Conservation (phyloP, 2,797 vertebrate species). For the Luscinia luscinia region DNA sequence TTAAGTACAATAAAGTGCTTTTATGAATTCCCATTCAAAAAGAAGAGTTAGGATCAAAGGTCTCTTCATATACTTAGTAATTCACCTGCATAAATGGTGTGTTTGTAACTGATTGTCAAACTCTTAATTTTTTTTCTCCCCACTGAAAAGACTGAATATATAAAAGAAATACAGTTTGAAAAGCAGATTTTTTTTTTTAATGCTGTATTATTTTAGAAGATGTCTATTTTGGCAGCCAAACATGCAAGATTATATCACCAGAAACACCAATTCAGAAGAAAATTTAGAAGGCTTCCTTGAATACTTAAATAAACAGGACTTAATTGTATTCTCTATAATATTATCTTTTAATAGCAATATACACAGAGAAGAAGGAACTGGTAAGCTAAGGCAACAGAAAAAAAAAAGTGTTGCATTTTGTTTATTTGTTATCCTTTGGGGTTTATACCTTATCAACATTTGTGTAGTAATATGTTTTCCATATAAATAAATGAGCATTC, state of each 20-base stretch:
- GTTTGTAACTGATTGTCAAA: neutral
- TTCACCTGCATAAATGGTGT: neutral
- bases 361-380: neutral
- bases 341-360: neutral
- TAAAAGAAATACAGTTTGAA: neutral
- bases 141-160: neutral
- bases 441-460: neutral
- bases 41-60: neutral
- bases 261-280: neutral
- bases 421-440: neutral
- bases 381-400: neutral
- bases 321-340: neutral
- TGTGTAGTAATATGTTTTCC: constrained; percentile 3
- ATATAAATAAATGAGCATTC: neutral
- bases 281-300: neutral
- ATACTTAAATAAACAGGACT: neutral
- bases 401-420: neutral
- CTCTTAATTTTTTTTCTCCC: neutral
- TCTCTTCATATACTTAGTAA: neutral
- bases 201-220: neutral
- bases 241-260: neutral
- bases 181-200: neutral
- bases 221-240: neutral
- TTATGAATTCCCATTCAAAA: neutral
- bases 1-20: neutral